These are phyloP conservation scores for Anthoscopus minutus DNA, from an alignment of 2,113 vertebrate species.

Conservation along the genomic window DNA sequence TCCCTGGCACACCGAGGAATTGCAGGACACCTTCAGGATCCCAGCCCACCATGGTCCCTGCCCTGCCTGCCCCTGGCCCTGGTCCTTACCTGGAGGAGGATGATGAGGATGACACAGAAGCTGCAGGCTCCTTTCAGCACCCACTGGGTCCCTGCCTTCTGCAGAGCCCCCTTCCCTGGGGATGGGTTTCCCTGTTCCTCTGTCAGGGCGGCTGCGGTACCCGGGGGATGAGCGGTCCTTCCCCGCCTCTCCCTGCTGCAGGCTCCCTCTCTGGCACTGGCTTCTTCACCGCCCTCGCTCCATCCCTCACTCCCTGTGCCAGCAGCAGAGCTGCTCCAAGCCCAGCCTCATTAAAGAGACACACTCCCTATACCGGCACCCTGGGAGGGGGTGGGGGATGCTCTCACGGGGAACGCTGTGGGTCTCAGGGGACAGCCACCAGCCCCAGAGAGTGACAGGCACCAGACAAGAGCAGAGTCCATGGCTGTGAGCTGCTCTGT, in stretches of 20 bases:
- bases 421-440: background rate
- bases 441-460: background rate
- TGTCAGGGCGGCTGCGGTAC: background rate
- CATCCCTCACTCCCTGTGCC: constrained; percentile 58
- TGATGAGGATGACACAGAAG: background rate
- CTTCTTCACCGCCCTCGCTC: constrained; percentile 55
- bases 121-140: background rate
- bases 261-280: constrained; percentile 45
- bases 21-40: background rate
- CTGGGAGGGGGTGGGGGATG: background rate
- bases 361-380: background rate
- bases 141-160: background rate
- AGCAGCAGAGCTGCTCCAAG: constrained; percentile 59
- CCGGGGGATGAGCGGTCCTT: background rate
- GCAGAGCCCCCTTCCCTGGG: background rate
- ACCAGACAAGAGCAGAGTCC: background rate
- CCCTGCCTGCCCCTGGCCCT: background rate
- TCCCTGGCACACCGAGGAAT: background rate
- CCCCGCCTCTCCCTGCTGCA: constrained; percentile 47
- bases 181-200: background rate
- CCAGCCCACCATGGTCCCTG: accelerated
- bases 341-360: constrained; percentile 69
- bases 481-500: background rate
- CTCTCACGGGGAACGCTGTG: background rate
- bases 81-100: constrained; percentile 36